Evolutionary conservation across 2,113 vertebrate species (phyloP).

Genomic region (Aptenodytes forsteri): DNA sequence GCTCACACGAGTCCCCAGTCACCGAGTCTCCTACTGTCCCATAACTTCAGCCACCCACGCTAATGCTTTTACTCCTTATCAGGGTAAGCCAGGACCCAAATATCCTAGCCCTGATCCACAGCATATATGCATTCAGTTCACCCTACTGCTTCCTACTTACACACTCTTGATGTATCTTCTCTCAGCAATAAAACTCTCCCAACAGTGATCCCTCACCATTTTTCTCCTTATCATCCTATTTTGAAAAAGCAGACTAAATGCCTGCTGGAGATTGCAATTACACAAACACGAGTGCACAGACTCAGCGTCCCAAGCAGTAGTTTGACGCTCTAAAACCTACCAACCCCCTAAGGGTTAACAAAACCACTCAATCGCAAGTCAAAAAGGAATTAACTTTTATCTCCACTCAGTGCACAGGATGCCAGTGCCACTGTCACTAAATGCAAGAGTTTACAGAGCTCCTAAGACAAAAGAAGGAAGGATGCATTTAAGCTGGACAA

Average conservation of each 20-base stretch:
- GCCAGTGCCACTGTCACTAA: background rate
- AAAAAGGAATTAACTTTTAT: conserved; percentile 70
- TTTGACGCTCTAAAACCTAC: background rate
- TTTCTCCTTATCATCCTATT: background rate
- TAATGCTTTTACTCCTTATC: background rate
- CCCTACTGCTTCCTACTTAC: background rate
- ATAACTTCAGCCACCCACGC: background rate
- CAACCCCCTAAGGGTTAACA: conserved; percentile 56
- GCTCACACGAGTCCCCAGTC: background rate
- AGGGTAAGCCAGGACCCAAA: background rate
- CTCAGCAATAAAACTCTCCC: background rate
- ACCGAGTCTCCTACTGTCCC: background rate
- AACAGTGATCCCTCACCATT: background rate
- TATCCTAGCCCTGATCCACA: background rate
- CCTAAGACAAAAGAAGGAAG: background rate
- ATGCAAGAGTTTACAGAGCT: background rate
- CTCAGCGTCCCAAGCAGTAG: background rate
- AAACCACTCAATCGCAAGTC: background rate
- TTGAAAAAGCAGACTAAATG: background rate
- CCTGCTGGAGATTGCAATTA: background rate
- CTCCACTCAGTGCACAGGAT: background rate
- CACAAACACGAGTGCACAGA: background rate
- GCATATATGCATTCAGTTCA: background rate
- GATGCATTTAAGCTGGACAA: background rate
- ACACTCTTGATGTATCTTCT: background rate